phyloP scores from a whole-genome alignment of 2,797 vertebrate species.

The Sebastes cheni region DNA sequence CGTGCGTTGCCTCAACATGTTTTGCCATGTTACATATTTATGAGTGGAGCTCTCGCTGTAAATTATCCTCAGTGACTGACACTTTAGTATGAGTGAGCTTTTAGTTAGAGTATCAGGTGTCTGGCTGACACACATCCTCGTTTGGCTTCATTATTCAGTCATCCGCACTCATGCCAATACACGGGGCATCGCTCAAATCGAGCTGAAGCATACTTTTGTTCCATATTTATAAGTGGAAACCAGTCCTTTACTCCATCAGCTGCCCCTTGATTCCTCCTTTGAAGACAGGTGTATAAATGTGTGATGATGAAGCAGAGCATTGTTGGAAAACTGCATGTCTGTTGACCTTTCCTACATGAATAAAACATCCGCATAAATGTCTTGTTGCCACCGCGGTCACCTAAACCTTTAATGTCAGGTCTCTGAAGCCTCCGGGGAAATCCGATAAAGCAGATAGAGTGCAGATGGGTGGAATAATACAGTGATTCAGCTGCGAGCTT shows the following conservation, averaged over 20 bases:
- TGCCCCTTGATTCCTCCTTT: neutral
- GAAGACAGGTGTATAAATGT: neutral
- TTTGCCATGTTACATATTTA: neutral
- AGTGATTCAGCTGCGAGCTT: conserved; percentile 54
- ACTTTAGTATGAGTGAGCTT: neutral
- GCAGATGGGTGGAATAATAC: conserved; percentile 50
- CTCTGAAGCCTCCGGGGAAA: conserved; percentile 32
- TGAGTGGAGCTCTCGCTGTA: neutral
- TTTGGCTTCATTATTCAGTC: conserved; percentile 26
- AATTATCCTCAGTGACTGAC: neutral
- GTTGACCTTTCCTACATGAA: conserved; percentile 31
- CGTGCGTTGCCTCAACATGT: neutral
- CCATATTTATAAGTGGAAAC: neutral
- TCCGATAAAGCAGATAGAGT: conserved; percentile 29
- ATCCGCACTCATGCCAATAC: neutral
- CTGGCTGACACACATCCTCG: conserved; percentile 27
- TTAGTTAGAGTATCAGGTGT: conserved; percentile 34
- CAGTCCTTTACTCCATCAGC: neutral
- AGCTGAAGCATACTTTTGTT: neutral
- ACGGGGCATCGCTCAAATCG: neutral
- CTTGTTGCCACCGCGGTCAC: conserved; percentile 2
- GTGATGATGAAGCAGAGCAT: neutral
- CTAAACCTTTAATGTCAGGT: conserved; percentile 29
- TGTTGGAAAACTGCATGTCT: neutral
- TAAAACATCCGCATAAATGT: conserved; percentile 12